These are phyloP conservation scores for Epinephelus fuscoguttatus DNA, from an alignment of 2,113 vertebrate genomes.

Conservation along the genomic window DNA sequence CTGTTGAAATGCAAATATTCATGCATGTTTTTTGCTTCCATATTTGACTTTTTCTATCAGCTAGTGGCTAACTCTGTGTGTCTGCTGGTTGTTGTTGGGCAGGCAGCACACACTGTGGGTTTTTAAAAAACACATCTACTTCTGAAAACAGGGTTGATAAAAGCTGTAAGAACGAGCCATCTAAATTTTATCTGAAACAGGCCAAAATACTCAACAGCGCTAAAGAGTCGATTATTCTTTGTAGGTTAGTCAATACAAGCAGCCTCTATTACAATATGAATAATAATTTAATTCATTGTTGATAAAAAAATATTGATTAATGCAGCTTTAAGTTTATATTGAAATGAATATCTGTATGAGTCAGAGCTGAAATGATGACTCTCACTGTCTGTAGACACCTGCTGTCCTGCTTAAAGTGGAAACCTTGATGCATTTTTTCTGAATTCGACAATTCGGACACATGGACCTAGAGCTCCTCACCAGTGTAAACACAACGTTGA, in stretches of 20 bases:
- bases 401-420: constrained; percentile 10
- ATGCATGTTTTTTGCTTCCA: no score
- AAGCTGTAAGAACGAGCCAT: not conserved
- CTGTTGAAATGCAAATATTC: no score
- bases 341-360: constrained; percentile 12
- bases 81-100: not conserved
- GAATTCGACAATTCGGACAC: constrained; percentile 1
- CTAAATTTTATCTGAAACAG: not conserved
- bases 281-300: not conserved
- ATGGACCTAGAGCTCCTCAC: constrained; percentile 27
- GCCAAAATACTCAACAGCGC: not conserved
- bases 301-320: constrained; percentile 18
- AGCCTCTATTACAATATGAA: not conserved
- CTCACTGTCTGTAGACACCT: not conserved
- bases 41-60: not conserved
- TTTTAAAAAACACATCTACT: not conserved
- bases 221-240: not conserved
- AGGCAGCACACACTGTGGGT: not conserved
- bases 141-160: not conserved
- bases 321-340: constrained; percentile 33
- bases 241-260: not conserved
- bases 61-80: not conserved
- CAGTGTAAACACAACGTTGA: constrained; percentile 62
- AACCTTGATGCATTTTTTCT: constrained; percentile 13
- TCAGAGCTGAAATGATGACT: not conserved